phyloP scores from a whole-genome alignment of 1,140 invertebrate species.

The Zaprionus lachaisei region DNA sequence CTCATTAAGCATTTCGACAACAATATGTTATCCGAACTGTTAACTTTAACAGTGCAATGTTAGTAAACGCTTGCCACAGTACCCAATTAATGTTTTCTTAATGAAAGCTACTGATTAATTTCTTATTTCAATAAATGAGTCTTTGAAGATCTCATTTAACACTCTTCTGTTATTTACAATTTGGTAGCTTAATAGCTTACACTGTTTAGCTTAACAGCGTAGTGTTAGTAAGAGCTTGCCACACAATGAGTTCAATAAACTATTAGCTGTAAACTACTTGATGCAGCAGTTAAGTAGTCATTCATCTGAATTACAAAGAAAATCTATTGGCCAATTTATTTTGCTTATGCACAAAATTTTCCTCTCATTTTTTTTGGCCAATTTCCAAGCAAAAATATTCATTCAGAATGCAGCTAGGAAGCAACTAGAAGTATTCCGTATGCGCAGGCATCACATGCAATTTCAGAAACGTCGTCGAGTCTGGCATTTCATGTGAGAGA shows the following conservation, averaged over 20 bases:
- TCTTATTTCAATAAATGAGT: too few species aligned
- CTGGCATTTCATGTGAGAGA: constrained; percentile 43
- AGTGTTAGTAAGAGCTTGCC: constrained; percentile 2
- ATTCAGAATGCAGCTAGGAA: constrained; percentile 1
- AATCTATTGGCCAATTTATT: constrained; percentile 11
- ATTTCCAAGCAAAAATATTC: neutral
- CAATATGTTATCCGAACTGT: too few species aligned
- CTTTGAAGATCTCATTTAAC: too few species aligned
- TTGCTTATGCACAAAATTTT: neutral
- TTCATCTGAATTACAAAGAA: neutral
- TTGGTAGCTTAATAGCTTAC: too few species aligned
- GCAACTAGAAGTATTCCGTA: neutral
- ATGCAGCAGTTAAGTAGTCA: neutral
- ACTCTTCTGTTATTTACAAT: neutral
- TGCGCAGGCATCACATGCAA: constrained; percentile 22
- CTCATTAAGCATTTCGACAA: too few species aligned
- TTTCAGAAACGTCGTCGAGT: constrained; percentile 61
- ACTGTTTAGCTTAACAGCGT: neutral
- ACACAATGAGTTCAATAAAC: constrained; percentile 1
- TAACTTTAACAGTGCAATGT: too few species aligned
- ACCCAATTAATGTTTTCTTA: too few species aligned
- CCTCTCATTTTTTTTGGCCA: neutral
- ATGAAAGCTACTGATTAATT: too few species aligned
- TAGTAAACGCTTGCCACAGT: too few species aligned
- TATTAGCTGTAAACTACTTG: neutral